phyloP scores from a whole-genome alignment of 2,888 invertebrate genomes.

The Monochamus alternatus region DNA sequence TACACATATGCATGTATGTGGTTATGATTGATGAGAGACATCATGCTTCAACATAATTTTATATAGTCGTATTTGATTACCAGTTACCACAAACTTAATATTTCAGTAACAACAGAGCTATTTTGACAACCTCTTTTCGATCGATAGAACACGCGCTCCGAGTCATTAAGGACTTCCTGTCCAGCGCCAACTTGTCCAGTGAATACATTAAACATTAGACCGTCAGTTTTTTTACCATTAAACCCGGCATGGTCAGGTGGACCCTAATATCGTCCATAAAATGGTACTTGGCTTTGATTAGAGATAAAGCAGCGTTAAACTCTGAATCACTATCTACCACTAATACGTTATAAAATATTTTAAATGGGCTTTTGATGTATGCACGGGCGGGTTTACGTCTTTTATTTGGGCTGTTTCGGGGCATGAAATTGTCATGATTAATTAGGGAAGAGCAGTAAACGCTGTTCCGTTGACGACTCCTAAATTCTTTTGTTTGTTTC shows the following conservation, averaged over 20 bases:
- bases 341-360: conserved; percentile 29
- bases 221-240: conserved; percentile 30
- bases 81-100: too few relatives aligned
- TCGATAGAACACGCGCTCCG: conserved; percentile 32
- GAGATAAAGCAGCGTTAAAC: conserved; percentile 30
- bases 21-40: too few relatives aligned
- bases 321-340: conserved; percentile 23
- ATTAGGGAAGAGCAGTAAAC: conserved; percentile 21
- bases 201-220: conserved; percentile 22
- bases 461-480: conserved; percentile 9
- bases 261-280: conserved; percentile 25
- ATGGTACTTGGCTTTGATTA: conserved; percentile 22
- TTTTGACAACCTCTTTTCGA: conserved; percentile 44
- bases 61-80: too few relatives aligned
- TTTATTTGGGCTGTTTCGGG: conserved; percentile 2
- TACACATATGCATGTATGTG: too few relatives aligned
- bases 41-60: too few relatives aligned
- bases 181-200: conserved; percentile 30
- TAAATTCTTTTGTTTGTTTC: conserved; percentile 13
- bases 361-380: conserved; percentile 33
- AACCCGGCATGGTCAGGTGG: conserved; percentile 23
- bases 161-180: conserved; percentile 45
- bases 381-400: conserved; percentile 11
- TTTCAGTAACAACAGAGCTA: not conserved
- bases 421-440: conserved; percentile 24